Evolutionary conservation across 1,140 invertebrate genomes (phyloP).

Genomic region (Nephotettix cincticeps): DNA sequence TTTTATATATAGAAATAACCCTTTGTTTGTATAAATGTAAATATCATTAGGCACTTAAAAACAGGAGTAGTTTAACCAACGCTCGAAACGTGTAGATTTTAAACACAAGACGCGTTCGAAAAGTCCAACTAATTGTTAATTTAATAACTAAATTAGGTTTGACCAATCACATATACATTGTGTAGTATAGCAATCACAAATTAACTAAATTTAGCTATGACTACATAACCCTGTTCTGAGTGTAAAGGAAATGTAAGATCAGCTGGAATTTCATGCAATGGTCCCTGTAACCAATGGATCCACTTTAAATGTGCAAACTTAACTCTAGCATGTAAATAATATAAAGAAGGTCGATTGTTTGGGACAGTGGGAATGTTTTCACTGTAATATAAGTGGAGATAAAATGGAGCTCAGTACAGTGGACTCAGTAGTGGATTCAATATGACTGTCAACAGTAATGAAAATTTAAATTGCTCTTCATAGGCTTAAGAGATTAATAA

Average conservation of each 20-base stretch:
- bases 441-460: background rate
- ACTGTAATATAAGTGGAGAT: background rate
- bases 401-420: background rate
- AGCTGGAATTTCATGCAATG: background rate
- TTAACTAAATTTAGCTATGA: no score
- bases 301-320: background rate
- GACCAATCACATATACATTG: no score
- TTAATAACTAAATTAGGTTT: no score
- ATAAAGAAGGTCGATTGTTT: background rate
- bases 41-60: no score
- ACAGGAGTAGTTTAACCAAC: no score
- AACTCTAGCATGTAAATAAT: background rate
- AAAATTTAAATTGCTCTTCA: background rate
- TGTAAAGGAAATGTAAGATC: background rate
- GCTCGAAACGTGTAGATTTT: no score
- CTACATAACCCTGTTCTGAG: background rate
- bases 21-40: no score
- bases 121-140: no score
- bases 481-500: background rate
- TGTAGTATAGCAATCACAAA: no score
- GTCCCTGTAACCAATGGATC: background rate
- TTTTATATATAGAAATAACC: no score
- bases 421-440: background rate
- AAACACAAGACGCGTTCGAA: no score
- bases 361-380: background rate